Percentiles rank a stretch among this genome's conserved stretches.
Conservation (phyloP, 2,797 vertebrate species). For the Anguilla anguilla region DNA sequence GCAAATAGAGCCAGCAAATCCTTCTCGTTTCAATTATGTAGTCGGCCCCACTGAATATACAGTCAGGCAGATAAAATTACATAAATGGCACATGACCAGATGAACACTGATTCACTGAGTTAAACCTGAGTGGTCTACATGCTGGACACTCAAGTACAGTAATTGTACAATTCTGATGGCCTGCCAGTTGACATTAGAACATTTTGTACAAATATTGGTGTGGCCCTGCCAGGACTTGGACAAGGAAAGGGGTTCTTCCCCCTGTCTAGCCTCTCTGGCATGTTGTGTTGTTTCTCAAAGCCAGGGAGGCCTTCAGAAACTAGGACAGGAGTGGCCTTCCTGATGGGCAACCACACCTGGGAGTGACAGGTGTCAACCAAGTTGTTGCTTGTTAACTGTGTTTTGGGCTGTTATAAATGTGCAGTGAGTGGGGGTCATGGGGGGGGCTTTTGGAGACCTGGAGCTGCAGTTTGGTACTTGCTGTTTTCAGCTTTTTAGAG, state of each 20-base stretch:
- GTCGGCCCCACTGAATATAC: background rate
- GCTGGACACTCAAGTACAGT: background rate
- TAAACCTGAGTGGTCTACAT: background rate
- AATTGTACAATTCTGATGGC: background rate
- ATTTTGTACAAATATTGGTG: background rate
- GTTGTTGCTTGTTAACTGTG: background rate
- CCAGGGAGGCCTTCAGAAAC: background rate
- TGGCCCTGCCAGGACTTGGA: background rate
- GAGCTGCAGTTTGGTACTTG: background rate
- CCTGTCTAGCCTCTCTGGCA: background rate
- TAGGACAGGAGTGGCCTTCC: background rate
- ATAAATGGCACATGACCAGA: conserved; percentile 16
- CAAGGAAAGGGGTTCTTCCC: background rate
- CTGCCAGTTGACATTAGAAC: background rate
- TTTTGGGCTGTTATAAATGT: background rate
- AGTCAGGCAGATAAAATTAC: background rate
- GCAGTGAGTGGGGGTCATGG: background rate
- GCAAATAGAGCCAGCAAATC: conserved; percentile 16
- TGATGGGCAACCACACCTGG: background rate
- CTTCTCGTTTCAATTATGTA: conserved; percentile 6
- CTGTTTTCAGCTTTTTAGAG: background rate
- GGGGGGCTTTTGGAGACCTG: background rate
- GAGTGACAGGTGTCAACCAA: background rate
- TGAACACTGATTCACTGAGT: background rate
- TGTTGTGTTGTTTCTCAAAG: background rate